phyloP scores from a whole-genome alignment of 2,888 invertebrate genomes.

The Anoncus sp. region DNA sequence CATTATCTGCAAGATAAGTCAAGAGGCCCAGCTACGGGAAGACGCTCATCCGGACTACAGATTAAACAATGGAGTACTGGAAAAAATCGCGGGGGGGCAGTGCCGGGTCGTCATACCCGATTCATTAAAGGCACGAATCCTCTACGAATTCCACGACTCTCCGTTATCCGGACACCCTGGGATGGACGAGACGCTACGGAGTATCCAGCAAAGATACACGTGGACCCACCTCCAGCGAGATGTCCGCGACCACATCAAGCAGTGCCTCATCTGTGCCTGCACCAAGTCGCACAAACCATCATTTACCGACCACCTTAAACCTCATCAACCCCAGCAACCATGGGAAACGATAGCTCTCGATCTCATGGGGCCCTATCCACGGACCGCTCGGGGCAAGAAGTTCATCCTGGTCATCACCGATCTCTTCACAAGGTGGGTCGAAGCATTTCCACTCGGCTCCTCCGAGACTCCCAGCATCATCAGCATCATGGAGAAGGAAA shows the following conservation, averaged over 20 bases:
- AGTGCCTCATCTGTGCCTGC: neutral
- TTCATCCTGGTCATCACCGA: conserved; percentile 23
- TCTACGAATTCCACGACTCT: neutral
- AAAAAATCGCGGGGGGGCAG: neutral
- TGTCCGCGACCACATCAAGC: neutral
- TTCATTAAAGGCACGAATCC: neutral
- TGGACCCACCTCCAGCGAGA: neutral
- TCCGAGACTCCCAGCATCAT: neutral
- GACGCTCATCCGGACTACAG: no score
- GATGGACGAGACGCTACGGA: neutral
- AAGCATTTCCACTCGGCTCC: neutral
- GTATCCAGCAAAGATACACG: neutral
- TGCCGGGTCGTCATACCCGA: neutral
- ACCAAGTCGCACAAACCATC: neutral
- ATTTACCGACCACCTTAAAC: neutral
- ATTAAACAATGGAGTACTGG: neutral
- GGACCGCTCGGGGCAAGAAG: neutral
- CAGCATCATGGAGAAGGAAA: neutral
- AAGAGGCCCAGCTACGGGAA: no score
- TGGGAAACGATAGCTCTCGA: conserved; percentile 19
- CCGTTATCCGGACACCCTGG: neutral
- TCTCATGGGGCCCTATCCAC: conserved; percentile 12
- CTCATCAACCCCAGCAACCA: neutral
- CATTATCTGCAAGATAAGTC: neutral
- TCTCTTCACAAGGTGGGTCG: conserved; percentile 18